Evolutionary conservation across 2,888 invertebrate species (phyloP).

Genomic region (Molanna angustata): DNA sequence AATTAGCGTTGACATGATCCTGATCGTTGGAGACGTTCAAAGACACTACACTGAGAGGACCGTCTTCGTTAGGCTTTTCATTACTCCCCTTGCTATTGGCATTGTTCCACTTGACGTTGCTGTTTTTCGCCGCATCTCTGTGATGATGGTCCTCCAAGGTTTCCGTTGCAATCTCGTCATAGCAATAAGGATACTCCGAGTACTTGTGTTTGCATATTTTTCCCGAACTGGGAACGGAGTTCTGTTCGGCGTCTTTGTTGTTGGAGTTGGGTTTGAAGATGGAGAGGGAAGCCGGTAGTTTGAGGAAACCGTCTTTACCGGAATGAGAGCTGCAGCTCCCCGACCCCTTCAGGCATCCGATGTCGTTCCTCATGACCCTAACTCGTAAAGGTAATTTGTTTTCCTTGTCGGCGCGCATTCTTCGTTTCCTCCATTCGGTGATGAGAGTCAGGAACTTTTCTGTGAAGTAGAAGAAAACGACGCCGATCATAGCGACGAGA

Average conservation of each 20-base stretch:
- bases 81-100: slow-evolving; percentile 34
- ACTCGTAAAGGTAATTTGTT: slow-evolving; percentile 64
- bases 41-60: slow-evolving; percentile 51
- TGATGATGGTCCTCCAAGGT: slow-evolving; percentile 63
- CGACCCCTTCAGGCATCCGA: slow-evolving; percentile 45
- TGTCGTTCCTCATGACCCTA: slow-evolving; percentile 69
- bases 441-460: slow-evolving; percentile 79
- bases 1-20: slow-evolving; percentile 8
- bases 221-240: slow-evolving; percentile 39
- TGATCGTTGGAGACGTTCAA: slow-evolving; percentile 30
- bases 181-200: slow-evolving; percentile 85
- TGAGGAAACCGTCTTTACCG: slow-evolving; percentile 40
- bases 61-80: slow-evolving; percentile 46
- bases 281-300: slow-evolving; percentile 31
- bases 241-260: slow-evolving; percentile 48
- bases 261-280: slow-evolving; percentile 33
- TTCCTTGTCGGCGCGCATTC: slow-evolving; percentile 66
- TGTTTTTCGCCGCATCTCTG: slow-evolving; percentile 34
- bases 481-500: slow-evolving; percentile 74
- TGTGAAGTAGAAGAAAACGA: slow-evolving; percentile 86
- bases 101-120: slow-evolving; percentile 5
- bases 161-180: slow-evolving; percentile 78
- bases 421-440: slow-evolving; percentile 76
- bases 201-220: slow-evolving; percentile 85
- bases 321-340: slow-evolving; percentile 41